Evolutionary conservation across 1,140 invertebrate genomes (phyloP), one percentile per base, ranked within the genome.

Genomic region (Euglossa dilemma): DNA sequence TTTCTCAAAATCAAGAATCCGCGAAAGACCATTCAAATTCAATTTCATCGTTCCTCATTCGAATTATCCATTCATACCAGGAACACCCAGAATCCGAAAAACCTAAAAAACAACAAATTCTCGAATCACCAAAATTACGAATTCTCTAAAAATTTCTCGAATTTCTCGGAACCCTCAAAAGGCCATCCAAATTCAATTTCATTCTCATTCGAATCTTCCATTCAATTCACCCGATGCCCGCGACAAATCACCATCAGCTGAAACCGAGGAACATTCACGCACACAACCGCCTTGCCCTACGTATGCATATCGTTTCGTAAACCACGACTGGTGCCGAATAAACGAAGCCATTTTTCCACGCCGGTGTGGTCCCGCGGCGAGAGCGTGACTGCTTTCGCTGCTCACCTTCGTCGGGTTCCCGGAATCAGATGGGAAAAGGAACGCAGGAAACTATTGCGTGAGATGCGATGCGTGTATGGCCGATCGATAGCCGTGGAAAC

Each of bases 401-500:
- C 43, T 69, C 20, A 36, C 20, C 4, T 71, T 14, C 0, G 8
- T 1, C 3, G 4, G 66, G 54, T n/a, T n/a, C 18, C 45, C 23
- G 72, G 54, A 75, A 61, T 70, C 67, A 59, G 36, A 64, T 20
- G 71, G 52, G n/a, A 80, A 59, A 36, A 59, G 69, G 69, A 59
- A 66, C 28, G 8, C 8, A 52, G 76, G 75, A 64, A 77, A 79
- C 45, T 66, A 75, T 87, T 84, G 89, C 89, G 89, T 90, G 82
- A 28, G 85, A 87, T 80, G 69, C 75, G 83, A 89, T 89, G 90
- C 90, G 89, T 90, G 52, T 56, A 81, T 50, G 45, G 56, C 25
- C 82, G 89, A 90, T 91, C 90, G 89, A 90, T 90, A 78, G 59
- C 61, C 75, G 59, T 75, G 69, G 89, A 88, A 91, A 90, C 84